Conservation (phyloP, 2,797 vertebrate genomes). For the Hipposideros larvatus region DNA sequence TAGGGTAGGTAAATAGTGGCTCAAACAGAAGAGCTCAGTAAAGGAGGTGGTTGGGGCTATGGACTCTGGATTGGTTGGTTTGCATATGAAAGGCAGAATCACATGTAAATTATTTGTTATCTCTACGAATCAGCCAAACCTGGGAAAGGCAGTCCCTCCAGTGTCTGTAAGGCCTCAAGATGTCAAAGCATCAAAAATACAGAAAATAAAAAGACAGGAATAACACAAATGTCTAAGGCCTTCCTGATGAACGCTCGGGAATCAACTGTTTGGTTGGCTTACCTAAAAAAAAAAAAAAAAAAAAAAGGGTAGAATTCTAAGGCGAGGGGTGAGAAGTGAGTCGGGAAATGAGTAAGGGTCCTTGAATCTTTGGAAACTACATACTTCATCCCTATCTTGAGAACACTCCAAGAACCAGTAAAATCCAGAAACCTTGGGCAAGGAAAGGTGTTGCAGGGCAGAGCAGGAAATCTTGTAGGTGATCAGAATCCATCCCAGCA, state of each 20-base stretch:
- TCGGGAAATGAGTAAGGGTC: neutral
- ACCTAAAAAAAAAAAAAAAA: neutral
- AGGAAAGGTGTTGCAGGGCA: neutral
- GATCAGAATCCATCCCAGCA: neutral
- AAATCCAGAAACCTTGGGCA: neutral
- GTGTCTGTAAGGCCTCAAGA: neutral
- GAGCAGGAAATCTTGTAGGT: neutral
- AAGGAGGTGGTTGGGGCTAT: no score
- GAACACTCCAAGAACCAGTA: neutral
- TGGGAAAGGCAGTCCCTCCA: neutral
- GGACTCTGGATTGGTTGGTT: neutral
- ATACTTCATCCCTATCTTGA: neutral
- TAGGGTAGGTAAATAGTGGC: neutral
- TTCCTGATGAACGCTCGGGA: neutral
- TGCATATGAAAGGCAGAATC: neutral
- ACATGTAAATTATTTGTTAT: neutral
- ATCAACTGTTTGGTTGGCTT: neutral
- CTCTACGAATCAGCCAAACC: neutral
- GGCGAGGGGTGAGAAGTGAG: neutral
- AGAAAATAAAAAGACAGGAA: neutral
- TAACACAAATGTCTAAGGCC: neutral
- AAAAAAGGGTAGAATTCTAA: neutral
- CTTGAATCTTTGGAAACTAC: neutral
- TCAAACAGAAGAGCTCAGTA: neutral
- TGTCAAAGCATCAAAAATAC: neutral